Evolutionary conservation across 2,888 invertebrate genomes (phyloP), one percentile per base, ranked within the genome.

Genomic region (Carterocephalus palaemon): DNA sequence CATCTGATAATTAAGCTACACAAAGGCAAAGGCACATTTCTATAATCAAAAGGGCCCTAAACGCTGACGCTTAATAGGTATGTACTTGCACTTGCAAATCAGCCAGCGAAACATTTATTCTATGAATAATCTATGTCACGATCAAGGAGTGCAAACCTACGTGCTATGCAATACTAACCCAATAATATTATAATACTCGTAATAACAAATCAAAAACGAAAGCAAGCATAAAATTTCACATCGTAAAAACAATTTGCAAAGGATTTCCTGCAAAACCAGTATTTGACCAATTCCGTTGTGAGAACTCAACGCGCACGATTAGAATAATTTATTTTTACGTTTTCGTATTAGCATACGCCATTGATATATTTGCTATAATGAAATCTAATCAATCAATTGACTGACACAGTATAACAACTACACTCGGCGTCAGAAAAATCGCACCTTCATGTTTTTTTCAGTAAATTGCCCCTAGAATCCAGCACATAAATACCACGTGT

Each of bases 131-230:
- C 79, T 81, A 70, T 84, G 85, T 85, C 85, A 85, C 77, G 84
- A 83, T 83, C 83, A 83, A 80, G 82, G 82, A 75, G 65, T 64
- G 59, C 54, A 57, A 74, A 75, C 75, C 75, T 76, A 77, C 71
- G 78, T 77, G 75, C 59, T 52, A 31, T 23, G 59, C 70, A 67
- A 76, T 72, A 71, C 60, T 76, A 75, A 77, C 75, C 71, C 60
- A 74, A 67, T 72, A 77, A 74, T 51, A 64, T 60, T 59, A 59
- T 53, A 56, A 56, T 54, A 62, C n/a, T n/a, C n/a, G n/a, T n/a
- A 23, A 26, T 9, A 20, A n/a, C n/a, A 57, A 52, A 56, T 42
- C 52, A 47, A 46, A 54, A 57, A 57, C 47, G 51, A 48, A 50
- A 51, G 48, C 23, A 16, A 31, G 12, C 12, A 34, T 10, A 9